phyloP scores from a whole-genome alignment of 2,888 invertebrate species.

The Epinotia brunnichana region DNA sequence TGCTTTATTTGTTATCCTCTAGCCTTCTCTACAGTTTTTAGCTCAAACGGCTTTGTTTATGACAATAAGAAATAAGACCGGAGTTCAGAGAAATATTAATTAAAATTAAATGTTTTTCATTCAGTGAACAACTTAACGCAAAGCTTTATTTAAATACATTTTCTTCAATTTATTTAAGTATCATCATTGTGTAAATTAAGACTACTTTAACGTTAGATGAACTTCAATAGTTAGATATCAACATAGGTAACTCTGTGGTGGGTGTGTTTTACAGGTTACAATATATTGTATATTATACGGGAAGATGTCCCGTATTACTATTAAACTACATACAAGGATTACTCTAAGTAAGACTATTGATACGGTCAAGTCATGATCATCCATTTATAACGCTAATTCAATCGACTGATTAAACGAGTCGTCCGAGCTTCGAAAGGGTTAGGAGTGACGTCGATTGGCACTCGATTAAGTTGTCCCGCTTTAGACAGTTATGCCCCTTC shows the following conservation, averaged over 20 bases:
- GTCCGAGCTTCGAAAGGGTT: slow-evolving; percentile 29
- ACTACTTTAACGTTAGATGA: background rate
- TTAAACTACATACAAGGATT: slow-evolving; percentile 33
- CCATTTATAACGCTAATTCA: slow-evolving; percentile 38
- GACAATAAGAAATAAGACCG: background rate
- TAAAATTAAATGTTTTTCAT: background rate
- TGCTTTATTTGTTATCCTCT: slow-evolving; percentile 12
- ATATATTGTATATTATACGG: background rate
- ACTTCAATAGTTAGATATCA: background rate
- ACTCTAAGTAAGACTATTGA: slow-evolving; percentile 36
- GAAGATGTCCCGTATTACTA: slow-evolving; percentile 11
- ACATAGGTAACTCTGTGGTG: background rate
- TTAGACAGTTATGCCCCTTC: slow-evolving; percentile 26
- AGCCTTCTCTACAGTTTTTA: slow-evolving; percentile 4
- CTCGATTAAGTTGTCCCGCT: slow-evolving; percentile 36
- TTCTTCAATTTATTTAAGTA: background rate
- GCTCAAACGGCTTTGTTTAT: slow-evolving; percentile 13
- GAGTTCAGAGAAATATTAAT: background rate
- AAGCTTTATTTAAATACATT: too few relatives aligned
- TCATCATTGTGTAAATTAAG: background rate
- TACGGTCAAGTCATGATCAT: slow-evolving; percentile 32
- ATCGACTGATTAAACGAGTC: slow-evolving; percentile 35
- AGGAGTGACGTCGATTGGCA: slow-evolving; percentile 38
- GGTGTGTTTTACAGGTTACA: background rate
- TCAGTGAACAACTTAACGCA: too few relatives aligned